Percentiles rank a stretch among this genome's conserved stretches.
These are phyloP conservation scores for Pygoscelis adeliae DNA, from an alignment of 2,113 vertebrate genomes.

Conservation along the genomic window DNA sequence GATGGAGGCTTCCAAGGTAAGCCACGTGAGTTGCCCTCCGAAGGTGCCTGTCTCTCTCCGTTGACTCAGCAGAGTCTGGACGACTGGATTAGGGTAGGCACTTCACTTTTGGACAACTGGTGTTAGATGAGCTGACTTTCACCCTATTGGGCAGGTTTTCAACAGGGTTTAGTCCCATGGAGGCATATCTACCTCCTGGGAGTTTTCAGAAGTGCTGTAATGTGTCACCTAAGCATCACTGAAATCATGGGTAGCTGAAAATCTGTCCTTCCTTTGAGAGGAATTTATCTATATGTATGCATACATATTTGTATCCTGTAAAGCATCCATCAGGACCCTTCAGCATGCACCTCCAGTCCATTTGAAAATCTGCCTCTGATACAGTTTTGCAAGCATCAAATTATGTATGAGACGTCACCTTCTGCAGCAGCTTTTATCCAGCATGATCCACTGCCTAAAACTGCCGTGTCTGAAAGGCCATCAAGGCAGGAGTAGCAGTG, in stretches of 20 bases:
- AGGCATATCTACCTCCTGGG: not conserved
- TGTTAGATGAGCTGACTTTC: not conserved
- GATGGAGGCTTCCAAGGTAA: not conserved
- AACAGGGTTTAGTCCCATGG: not conserved
- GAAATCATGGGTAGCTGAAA: not conserved
- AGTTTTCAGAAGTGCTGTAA: not conserved
- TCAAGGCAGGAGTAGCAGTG: not conserved
- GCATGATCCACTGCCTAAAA: not conserved
- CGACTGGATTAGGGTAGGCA: not conserved
- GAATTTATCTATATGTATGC: not conserved
- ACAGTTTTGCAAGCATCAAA: not conserved
- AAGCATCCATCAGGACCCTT: not conserved
- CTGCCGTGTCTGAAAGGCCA: not conserved
- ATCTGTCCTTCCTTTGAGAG: not conserved
- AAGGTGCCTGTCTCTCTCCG: not conserved
- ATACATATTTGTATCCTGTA: not conserved
- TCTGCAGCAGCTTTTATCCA: not conserved
- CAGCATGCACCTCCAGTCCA: not conserved
- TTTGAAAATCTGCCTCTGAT: not conserved
- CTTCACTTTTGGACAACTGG: not conserved
- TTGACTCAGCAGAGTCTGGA: not conserved
- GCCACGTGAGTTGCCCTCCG: not conserved
- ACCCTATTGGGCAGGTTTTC: not conserved
- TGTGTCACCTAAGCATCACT: not conserved
- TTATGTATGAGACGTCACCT: not conserved